Base-by-base conservation (phyloP, 2,113 vertebrate species). In the Lophius piscatorius region DNA sequence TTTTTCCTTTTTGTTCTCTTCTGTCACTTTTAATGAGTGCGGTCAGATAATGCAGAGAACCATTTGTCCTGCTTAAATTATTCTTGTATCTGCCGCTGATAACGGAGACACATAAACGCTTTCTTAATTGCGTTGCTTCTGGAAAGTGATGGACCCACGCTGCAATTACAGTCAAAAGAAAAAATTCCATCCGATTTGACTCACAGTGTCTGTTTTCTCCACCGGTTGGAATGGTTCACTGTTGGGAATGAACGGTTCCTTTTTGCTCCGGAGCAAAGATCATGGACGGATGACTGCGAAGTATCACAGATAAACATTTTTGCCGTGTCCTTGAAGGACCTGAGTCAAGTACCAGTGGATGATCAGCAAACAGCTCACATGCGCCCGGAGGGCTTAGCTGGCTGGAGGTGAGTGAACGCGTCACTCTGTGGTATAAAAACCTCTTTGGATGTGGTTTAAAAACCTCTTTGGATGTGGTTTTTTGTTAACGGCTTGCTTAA, bases 341-440 rank as follows among this genome's bases (percentile, higher is more conserved):
- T 20, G 16, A n/a, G n/a, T n/a, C n/a, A 52, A 70, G 73, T 69
- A 58, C 2, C 1, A 17, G 20, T 31, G 48, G 31, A 48, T 57
- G 46, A 62, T 58, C 55, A 50, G 9, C 41, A 59, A 74, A 50
- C 21, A 57, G 42, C 18, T 8, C 39, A 57, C 7, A 8, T 61
- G 44, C 23, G 45, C 54, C 26, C 11, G 40, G 70, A 50, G 54
- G 58, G 70, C n/a, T 58, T 58, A 63, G 18, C 50, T 28, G 20
- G 3, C 1, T 29, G 40, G 63, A 48, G 14, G 64, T 44, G 45
- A 50, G 36, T 31, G 6, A 9, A 16, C 21, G 46, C 24, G 56
- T 51, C 13, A 20, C 34, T 44, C 44, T 26, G 31, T 64, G 57
- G 54, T 62, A 41, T 51, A 33, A 55, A 70, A 77, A 54, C 38